These are phyloP conservation scores for Hyla sarda DNA, from an alignment of 2,113 vertebrate genomes.

Conservation along the genomic window DNA sequence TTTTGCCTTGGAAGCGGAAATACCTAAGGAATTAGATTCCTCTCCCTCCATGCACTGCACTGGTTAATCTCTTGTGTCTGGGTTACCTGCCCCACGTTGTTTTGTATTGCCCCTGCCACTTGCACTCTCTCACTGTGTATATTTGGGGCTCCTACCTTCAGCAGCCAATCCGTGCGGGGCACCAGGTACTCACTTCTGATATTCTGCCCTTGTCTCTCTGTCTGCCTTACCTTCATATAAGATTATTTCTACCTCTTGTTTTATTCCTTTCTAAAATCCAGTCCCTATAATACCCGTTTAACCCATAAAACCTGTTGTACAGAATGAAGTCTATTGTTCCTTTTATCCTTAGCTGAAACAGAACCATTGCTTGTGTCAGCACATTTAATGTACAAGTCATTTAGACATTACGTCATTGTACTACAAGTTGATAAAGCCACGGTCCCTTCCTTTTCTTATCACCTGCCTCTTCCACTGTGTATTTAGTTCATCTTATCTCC, in stretches of 20 bases:
- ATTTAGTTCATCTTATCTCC: background rate
- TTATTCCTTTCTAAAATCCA: conserved; percentile 50
- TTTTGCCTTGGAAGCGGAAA: background rate
- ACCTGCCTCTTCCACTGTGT: background rate
- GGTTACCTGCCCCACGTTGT: background rate
- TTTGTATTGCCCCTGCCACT: background rate
- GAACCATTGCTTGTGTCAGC: background rate
- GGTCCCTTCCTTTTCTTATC: background rate
- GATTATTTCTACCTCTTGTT: background rate
- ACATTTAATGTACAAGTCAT: background rate
- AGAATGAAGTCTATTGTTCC: background rate
- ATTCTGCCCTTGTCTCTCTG: conserved; percentile 38
- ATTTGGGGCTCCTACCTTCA: conserved; percentile 35
- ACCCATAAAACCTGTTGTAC: background rate
- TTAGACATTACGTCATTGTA: background rate
- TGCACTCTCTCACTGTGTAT: background rate
- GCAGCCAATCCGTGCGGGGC: conserved; percentile 51
- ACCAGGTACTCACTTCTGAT: conserved; percentile 57
- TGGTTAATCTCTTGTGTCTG: background rate
- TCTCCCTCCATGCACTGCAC: background rate
- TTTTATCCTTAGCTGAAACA: background rate
- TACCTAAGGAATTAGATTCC: background rate
- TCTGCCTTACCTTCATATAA: background rate
- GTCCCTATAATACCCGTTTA: background rate
- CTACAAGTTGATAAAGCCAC: background rate